Evolutionary conservation across 2,797 vertebrate species (phyloP), one percentile per base, ranked within the genome.

Genomic region (Capromys pilorides): DNA sequence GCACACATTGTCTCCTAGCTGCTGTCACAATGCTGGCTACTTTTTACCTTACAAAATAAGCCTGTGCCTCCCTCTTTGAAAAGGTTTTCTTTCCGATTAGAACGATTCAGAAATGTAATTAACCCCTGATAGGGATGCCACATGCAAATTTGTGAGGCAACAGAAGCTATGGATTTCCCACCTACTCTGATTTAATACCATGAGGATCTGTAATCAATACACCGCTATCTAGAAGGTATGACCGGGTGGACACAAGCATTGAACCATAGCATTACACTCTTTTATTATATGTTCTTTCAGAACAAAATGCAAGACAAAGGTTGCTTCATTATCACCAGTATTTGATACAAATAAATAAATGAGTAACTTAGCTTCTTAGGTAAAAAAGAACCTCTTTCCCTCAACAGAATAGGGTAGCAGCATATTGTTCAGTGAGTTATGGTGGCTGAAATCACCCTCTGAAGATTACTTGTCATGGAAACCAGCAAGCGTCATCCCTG

Each of bases 381-480:
- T 10, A 26, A 83, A 90, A 88, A 41, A 91, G 14, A 5, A 39
- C 12, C 66, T 78, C 84, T 71, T 54, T 97, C 97, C 75, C 77
- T 88, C 83, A 95, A 96, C 84, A 83, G 88, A 95, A 89, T 6
- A 64, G 24, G 84, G 67, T 59, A 96, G 90, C 59, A 95, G 88
- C 86, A 62, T 87, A 94, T 88, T 49, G 4, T 96, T 84, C 67
- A 87, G 62, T 97, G 96, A 98, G 62, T 97, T 97, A 96, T 2
- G 0, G 86, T 92, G 89, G 66, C 96, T 97, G 83, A 90, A 97
- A 83, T 95, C 77, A 95, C 95, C 90, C 83, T 97, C 86, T 67
- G 94, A 95, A 98, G 97, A 97, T 97, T 96, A 64, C 95, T 97
- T 96, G 94, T 96, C 96, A 39, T 96, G 95, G 97, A 95, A 98